A percentile compares a stretch with the other conserved stretches of the same genome.
phyloP scores from a whole-genome alignment of 1,140 invertebrate genomes.

The Orchestia grillus region DNA sequence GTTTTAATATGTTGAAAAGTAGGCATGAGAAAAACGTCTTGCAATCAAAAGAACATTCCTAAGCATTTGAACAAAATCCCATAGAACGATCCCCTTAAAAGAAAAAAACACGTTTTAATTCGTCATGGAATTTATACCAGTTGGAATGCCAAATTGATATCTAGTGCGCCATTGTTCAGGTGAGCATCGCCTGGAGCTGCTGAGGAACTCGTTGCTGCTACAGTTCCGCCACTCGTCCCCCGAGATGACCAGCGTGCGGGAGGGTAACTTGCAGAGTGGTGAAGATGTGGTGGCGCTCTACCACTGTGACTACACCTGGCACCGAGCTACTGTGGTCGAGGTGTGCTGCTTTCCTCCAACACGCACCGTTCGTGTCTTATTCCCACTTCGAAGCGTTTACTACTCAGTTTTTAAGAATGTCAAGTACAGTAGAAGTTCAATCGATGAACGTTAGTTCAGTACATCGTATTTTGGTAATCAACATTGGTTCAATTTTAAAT shows the following conservation, averaged over 20 bases:
- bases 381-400: no score
- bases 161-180: background rate
- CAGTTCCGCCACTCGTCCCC: constrained; percentile 17
- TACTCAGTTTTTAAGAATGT: no score
- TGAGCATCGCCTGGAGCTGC: constrained; percentile 35
- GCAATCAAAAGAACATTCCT: no score
- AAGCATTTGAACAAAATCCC: no score
- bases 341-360: background rate
- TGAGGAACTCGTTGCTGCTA: background rate
- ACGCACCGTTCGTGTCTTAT: no score
- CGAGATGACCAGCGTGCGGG: background rate
- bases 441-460: no score
- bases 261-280: background rate
- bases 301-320: constrained; percentile 14
- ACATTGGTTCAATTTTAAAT: no score
- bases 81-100: no score
- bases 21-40: no score
- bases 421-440: no score
- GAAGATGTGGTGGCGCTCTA: constrained; percentile 10
- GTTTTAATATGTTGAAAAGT: no score
- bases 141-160: background rate
- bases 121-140: background rate
- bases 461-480: no score
- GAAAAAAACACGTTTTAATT: background rate
- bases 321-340: background rate